Evolutionary conservation across 2,113 vertebrate species (phyloP).

Genomic region (Psammodynastes pulverulentus): DNA sequence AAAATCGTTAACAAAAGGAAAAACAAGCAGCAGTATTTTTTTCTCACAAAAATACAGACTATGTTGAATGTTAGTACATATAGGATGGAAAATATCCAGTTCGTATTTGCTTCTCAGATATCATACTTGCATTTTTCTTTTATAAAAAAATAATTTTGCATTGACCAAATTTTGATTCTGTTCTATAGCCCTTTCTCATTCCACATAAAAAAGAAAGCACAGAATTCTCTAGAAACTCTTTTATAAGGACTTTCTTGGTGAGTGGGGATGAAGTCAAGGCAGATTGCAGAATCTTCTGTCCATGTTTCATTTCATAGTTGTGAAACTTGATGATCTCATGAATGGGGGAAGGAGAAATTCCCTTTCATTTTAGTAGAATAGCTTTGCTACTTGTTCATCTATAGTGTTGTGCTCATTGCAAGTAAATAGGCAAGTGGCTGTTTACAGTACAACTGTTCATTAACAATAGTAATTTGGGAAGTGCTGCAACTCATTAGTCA

Average conservation of each 20-base stretch:
- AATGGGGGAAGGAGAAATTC: not conserved
- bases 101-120: not conserved
- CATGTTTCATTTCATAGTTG: not conserved
- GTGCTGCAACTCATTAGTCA: not conserved
- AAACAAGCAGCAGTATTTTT: not conserved
- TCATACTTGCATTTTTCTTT: not conserved
- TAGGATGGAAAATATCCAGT: not conserved
- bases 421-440: not conserved
- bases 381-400: not conserved
- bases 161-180: not conserved
- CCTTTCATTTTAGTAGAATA: not conserved
- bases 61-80: fast-evolving
- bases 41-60: not conserved
- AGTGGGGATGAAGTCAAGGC: not conserved
- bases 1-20: not conserved
- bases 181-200: not conserved
- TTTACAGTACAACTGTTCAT: not conserved
- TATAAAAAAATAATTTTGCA: not conserved
- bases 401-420: not conserved
- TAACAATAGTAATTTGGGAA: not conserved
- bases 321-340: no score
- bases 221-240: not conserved
- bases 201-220: not conserved
- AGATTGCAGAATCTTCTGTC: not conserved
- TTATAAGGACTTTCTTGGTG: not conserved